Base-by-base conservation (phyloP, 2,113 vertebrate genomes). In the Brachypodius melanocephalos region DNA sequence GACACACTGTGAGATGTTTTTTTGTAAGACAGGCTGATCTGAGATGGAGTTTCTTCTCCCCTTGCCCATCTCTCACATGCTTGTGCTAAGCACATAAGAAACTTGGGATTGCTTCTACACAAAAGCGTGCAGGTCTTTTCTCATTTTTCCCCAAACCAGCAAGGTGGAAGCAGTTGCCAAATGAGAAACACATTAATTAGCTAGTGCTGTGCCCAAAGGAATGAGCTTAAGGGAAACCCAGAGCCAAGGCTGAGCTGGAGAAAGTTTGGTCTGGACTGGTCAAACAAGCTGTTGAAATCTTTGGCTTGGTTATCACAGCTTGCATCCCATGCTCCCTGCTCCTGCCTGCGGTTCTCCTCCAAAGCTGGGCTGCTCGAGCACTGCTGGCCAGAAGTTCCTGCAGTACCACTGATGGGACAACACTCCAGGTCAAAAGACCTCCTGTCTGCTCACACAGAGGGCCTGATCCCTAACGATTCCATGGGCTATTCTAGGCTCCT, bases 381-480 rank as follows among this genome's bases (percentile, higher is more conserved):
- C 18, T 7, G 3, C 69, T 21, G 21, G 19, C 43, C 6, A 9
- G 43, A 54, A 85, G 29, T 25, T 86, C 38, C 67, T 73, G 52
- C 49, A 46, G 12, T 25, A 40, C 45, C 40, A 31, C 0, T 1
- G 8, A 2, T 7, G 16, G 75, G 21, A 62, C 43, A 90, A 55
- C 72, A 69, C 15, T 61, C 28, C 3, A 5, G 43, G 77, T 69
- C 46, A 81, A 61, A 90, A 69, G 40, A 54, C 4, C 28, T 75
- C 29, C 32, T 67, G 29, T 34, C 22, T 0, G 0, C 22, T 15
- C 43, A 77, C 32, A 10, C 0, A 42, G 29, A 77, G 4, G 32
- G 38, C 29, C 55, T 42, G 55, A 46, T 42, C 19, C 22, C 36
- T n/a, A 26, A 61, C 1, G 6, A 57, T 29, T 58, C 34, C 9